Base-by-base conservation (phyloP, 2,888 invertebrate species). In the Tipula vernalis region DNA sequence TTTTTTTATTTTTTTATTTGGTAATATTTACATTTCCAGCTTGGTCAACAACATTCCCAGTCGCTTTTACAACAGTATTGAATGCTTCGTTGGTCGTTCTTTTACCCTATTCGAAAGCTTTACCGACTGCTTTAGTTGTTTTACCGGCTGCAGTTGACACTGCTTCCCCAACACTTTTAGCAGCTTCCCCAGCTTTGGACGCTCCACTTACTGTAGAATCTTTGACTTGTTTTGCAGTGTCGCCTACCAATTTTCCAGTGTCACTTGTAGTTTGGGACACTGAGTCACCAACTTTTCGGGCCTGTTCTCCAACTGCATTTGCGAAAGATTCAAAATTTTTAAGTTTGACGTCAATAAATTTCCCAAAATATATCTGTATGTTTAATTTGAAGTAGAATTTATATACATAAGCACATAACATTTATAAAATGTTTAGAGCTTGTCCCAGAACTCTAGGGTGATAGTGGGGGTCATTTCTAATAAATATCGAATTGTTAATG, bases 271-370 rank as follows among this genome's bases (percentile, higher is more conserved):
- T 94, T 87, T 94, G 93, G 86, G 93, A 92, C 47, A 95, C 91
- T 5, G 93, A 90, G 89, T 94, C 93, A 4, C 94, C 94, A 0
- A 94, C 93, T 90, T 94, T 94, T 90, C 93, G 93, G 87, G 93
- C 93, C 90, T 95, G 94, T 85, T 94, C 94, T 89, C 94, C 94
- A 12, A 94, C 93, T 87, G 15, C n/a, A n/a, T 47, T 39, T 47
- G 18, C 0, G 6, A 57, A 71, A 71, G 10, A 51, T 51, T n/a
- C n/a, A 51, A 71, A 71, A 28, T 71, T 3, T 28, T 3, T 28
- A 28, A 28, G 10, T 71, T 71, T 71, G 71, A 71, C 71, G 71
- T 71, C 71, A 71, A 28, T 28, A 8, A 71, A 10, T 71, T 71
- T 71, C 71, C 28, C 18, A 71, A 71, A 71, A 71, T 71, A 71